Evolutionary conservation across 2,797 vertebrate genomes (phyloP).

Genomic region (Chromobotia macracanthus): DNA sequence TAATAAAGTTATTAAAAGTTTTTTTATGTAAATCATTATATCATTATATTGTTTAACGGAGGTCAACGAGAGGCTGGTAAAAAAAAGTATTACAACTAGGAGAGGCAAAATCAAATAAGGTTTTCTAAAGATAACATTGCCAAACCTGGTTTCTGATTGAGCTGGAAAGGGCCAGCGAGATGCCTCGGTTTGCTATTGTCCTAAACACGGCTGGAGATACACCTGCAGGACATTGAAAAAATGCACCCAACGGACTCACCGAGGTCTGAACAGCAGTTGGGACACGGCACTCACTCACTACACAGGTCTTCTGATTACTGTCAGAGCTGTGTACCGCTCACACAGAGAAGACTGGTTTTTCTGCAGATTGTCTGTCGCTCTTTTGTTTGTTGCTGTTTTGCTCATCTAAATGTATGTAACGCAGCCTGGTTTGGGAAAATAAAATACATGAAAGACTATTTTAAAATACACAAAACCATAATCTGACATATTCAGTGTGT

Average conservation of each 20-base stretch:
- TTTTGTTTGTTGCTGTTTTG: conserved; percentile 13
- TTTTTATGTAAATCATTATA: conserved; percentile 50
- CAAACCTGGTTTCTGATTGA: background rate
- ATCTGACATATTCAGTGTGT: background rate
- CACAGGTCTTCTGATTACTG: conserved; percentile 9
- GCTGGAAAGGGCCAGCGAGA: background rate
- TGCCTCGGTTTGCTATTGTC: background rate
- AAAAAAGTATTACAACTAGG: background rate
- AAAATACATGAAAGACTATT: conserved; percentile 1
- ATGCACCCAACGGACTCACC: background rate
- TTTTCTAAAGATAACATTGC: no score
- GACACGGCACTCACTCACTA: background rate
- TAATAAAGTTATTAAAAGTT: conserved; percentile 69
- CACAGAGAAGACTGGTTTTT: background rate
- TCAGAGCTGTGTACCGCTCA: background rate
- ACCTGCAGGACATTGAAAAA: conserved; percentile 2
- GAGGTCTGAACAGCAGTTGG: background rate
- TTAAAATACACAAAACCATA: conserved; percentile 19
- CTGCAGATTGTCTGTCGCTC: background rate
- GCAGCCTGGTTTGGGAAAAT: conserved; percentile 5
- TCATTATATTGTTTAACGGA: conserved; percentile 57
- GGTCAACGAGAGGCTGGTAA: conserved; percentile 44
- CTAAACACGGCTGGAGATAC: background rate
- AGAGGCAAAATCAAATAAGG: no score
- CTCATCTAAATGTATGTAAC: conserved; percentile 14